Conservation (phyloP, 2,797 vertebrate species). For the Acanthornis magna region DNA sequence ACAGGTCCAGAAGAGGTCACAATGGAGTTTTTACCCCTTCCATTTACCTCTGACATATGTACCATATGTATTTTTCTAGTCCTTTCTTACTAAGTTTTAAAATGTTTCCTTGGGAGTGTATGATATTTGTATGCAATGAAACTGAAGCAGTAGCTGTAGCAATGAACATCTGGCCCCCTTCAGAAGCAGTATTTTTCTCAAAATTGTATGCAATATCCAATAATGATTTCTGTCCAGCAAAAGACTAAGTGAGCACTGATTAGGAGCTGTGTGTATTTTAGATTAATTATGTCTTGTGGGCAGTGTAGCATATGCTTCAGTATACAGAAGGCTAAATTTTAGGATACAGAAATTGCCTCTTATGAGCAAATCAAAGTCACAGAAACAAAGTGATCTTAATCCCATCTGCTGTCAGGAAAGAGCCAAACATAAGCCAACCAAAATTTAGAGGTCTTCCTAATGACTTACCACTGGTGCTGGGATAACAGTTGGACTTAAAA, state of each 20-base stretch:
- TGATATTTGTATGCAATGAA: neutral
- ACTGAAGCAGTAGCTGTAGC: neutral
- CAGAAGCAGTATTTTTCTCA: slow-evolving; percentile 30
- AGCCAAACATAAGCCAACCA: neutral
- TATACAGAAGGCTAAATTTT: slow-evolving; percentile 33
- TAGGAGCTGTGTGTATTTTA: slow-evolving; percentile 32
- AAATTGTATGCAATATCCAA: slow-evolving; percentile 34
- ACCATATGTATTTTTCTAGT: neutral
- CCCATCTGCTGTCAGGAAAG: slow-evolving; percentile 12
- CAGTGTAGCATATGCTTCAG: slow-evolving; percentile 13
- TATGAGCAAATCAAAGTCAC: slow-evolving; percentile 5
- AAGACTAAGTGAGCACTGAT: slow-evolving; percentile 30
- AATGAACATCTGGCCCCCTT: slow-evolving; percentile 48
- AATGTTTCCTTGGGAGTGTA: neutral
- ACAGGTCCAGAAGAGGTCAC: neutral
- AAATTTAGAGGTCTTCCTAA: neutral
- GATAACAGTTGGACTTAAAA: neutral
- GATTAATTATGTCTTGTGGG: slow-evolving; percentile 48
- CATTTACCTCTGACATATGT: neutral
- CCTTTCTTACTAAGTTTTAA: neutral
- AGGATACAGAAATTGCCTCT: slow-evolving; percentile 2
- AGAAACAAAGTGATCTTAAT: neutral
- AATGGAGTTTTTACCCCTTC: neutral
- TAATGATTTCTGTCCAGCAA: slow-evolving; percentile 25
- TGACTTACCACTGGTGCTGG: neutral